Conservation (phyloP, 2,888 invertebrate species). For the Drosophila nr. fundita region DNA sequence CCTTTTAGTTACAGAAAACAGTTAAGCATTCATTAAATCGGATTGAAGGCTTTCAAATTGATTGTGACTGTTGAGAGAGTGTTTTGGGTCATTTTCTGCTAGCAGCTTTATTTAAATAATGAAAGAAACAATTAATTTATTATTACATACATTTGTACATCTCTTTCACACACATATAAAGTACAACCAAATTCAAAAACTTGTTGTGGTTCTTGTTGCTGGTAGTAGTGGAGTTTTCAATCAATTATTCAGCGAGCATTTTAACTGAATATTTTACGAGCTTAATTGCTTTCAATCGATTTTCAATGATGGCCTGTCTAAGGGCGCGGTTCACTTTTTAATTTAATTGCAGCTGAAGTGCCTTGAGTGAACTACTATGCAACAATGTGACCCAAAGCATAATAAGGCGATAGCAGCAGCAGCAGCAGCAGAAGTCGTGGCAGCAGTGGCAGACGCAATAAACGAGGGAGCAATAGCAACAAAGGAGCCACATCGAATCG, state of each 20-base stretch:
- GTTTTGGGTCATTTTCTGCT: background rate
- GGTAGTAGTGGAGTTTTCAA: no score
- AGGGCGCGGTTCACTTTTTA: background rate
- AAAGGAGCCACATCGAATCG: slow-evolving; percentile 32
- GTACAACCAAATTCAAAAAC: background rate
- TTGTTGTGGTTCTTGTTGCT: background rate
- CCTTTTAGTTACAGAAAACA: background rate
- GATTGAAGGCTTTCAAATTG: background rate
- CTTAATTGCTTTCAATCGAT: slow-evolving; percentile 37
- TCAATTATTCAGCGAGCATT: background rate
- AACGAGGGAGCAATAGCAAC: slow-evolving; percentile 26
- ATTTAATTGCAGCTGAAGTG: slow-evolving; percentile 48
- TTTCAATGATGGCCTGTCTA: slow-evolving; percentile 19
- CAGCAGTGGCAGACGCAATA: slow-evolving; percentile 11
- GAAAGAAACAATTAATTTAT: no score
- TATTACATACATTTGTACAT: no score
- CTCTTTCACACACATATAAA: background rate
- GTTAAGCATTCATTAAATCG: background rate
- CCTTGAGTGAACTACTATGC: slow-evolving; percentile 38
- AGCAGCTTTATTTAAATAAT: background rate
- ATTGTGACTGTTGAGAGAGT: background rate
- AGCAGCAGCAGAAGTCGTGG: slow-evolving; percentile 5
- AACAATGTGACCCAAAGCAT: slow-evolving; percentile 49
- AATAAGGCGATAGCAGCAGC: slow-evolving; percentile 25
- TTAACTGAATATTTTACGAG: background rate